Percentiles rank a stretch among this genome's conserved stretches.
Conservation (phyloP, 2,888 invertebrate genomes). For the Phrixothrix hirtus region DNA sequence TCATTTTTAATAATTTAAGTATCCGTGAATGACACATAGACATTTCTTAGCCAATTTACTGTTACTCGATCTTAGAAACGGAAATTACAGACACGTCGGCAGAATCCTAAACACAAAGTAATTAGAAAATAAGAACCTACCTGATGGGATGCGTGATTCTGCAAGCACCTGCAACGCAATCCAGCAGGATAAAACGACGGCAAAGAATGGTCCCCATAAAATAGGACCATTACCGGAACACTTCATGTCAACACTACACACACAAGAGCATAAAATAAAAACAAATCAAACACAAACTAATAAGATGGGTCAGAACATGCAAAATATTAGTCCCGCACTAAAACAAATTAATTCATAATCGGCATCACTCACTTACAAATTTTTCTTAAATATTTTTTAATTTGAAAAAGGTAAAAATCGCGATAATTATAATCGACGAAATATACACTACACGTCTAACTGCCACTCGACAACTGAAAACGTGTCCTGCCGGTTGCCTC, state of each 20-base stretch:
- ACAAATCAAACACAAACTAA: slow-evolving; percentile 9
- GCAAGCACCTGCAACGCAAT: slow-evolving; percentile 41
- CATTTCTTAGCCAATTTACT: neutral
- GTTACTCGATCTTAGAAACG: neutral
- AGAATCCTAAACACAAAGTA: neutral
- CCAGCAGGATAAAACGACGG: slow-evolving; percentile 43
- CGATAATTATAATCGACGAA: slow-evolving; percentile 1
- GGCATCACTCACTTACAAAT: slow-evolving; percentile 1
- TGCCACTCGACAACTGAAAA: slow-evolving; percentile 40
- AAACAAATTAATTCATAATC: neutral
- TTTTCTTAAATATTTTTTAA: neutral
- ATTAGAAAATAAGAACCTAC: slow-evolving; percentile 26
- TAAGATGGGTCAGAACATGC: neutral
- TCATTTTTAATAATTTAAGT: slow-evolving; percentile 2
- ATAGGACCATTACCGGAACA: slow-evolving; percentile 44
- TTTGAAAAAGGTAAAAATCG: slow-evolving; percentile 4
- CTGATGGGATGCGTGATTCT: slow-evolving; percentile 42
- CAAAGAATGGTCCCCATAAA: slow-evolving; percentile 40
- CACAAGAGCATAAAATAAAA: slow-evolving; percentile 26
- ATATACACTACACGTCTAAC: slow-evolving; percentile 20
- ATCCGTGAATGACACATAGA: no score
- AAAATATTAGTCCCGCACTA: neutral
- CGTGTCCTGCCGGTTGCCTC: slow-evolving; percentile 26
- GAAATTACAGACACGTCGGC: neutral
- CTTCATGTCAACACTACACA: slow-evolving; percentile 43